Evolutionary conservation across 1,140 invertebrate genomes (phyloP).

Genomic region (Ladona fulva): DNA sequence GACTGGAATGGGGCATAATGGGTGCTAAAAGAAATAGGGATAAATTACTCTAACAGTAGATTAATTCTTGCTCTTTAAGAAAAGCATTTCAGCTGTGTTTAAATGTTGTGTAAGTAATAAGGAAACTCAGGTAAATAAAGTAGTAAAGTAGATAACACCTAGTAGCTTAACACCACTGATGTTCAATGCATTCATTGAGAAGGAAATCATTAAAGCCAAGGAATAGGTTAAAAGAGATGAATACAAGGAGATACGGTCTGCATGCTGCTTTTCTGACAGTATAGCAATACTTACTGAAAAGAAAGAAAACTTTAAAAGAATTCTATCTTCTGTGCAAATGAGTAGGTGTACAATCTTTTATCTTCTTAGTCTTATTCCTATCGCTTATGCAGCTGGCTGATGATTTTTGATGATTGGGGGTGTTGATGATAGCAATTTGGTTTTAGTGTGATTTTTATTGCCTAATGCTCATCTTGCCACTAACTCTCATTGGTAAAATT

Average conservation of each 20-base stretch:
- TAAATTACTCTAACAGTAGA: neutral
- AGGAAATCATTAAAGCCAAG: neutral
- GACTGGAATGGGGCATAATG: neutral
- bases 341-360: too few relatives aligned
- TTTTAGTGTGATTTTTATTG: too few relatives aligned
- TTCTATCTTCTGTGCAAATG: too few relatives aligned
- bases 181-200: neutral
- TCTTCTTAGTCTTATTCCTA: too few relatives aligned
- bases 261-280: neutral
- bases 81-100: neutral
- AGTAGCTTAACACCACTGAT: neutral
- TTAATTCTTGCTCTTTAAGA: neutral
- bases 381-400: too few relatives aligned
- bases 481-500: too few relatives aligned
- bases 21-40: neutral
- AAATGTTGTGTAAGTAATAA: neutral
- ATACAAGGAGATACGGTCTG: neutral
- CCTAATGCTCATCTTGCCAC: too few relatives aligned
- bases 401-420: too few relatives aligned
- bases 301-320: neutral
- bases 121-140: neutral
- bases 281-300: neutral
- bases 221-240: neutral
- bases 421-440: too few relatives aligned
- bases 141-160: neutral